Conservation (phyloP, 2,797 vertebrate genomes). For the Fratercula arctica region DNA sequence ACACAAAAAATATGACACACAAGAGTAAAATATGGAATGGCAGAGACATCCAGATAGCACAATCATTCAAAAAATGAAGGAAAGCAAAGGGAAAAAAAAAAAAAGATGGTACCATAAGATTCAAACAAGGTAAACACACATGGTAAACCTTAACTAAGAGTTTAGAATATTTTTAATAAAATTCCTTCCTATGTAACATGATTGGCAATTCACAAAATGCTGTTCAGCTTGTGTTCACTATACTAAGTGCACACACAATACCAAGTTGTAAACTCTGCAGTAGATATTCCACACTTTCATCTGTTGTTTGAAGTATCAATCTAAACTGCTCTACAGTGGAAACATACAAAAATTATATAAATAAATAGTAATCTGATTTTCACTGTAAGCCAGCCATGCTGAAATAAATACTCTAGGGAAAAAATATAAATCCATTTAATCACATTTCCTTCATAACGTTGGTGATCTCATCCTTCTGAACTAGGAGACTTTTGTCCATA, state of each 20-base stretch:
- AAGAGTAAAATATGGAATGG: fast-evolving
- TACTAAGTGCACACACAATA: background rate
- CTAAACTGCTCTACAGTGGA: background rate
- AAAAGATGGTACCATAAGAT: background rate
- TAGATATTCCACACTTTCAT: background rate
- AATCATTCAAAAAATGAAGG: background rate
- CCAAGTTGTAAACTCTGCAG: background rate
- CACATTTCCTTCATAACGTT: background rate
- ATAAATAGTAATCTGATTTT: background rate
- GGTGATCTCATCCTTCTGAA: background rate
- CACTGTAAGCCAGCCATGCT: background rate
- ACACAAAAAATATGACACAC: background rate
- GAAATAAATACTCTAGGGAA: background rate
- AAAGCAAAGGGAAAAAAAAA: background rate
- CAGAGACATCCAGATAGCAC: background rate
- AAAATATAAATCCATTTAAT: background rate
- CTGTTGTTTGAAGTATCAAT: background rate
- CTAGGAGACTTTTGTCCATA: background rate
- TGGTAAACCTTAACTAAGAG: background rate
- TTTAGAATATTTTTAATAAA: background rate
- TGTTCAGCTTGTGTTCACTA: background rate
- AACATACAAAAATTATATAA: background rate
- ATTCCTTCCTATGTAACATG: background rate
- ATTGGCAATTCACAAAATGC: background rate
- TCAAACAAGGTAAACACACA: background rate